Evolutionary conservation across 2,888 invertebrate genomes (phyloP), one percentile per base, ranked within the genome.

Genomic region (Tenodera sinensis): DNA sequence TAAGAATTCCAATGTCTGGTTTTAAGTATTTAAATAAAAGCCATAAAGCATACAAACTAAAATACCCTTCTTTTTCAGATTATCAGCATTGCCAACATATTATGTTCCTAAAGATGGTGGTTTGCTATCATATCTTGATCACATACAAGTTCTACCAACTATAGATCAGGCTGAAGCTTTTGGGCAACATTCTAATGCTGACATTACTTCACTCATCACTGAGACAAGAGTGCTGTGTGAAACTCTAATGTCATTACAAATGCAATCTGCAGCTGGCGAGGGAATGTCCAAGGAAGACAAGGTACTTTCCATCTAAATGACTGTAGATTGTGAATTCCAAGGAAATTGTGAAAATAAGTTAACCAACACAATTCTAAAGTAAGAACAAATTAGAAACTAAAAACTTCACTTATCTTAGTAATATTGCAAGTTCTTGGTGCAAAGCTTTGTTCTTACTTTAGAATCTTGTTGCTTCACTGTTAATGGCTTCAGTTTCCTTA

Each of bases 121-220:
- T 90, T 93, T 98, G 90, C 96, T 96, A 91, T 96, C 96, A 8
- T 98, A 98, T 93, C 95, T 95, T 87, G 97, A 98, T 93, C 97
- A 96, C 93, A 95, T 98, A 91, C 95, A 96, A 91, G 94, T 97
- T 92, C 93, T 98, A 91, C 98, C 98, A 3, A 95, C 94, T 87
- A 94, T 95, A 89, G 98, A 98, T 93, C 96, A 96, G 91, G 98
- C 98, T 0, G 98, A 98, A 94, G 97, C 96, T 0, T 97, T 98
- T 91, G 98, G 98, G 0, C 98, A 98, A 92, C 98, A 98, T 93
- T 96, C 97, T 3, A 98, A 98, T 91, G 98, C 98, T 0, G 98
- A 98, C 92, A 97, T 98, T 91, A 96, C 97, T 7, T 97, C 97
- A 0, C 95, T 97, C 84, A 97, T 98, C 83, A 96, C 96, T 92